Evolutionary conservation across 2,113 vertebrate species (phyloP), one percentile per base, ranked within the genome.

Genomic region (Pseudolaguvia tuberculata): DNA sequence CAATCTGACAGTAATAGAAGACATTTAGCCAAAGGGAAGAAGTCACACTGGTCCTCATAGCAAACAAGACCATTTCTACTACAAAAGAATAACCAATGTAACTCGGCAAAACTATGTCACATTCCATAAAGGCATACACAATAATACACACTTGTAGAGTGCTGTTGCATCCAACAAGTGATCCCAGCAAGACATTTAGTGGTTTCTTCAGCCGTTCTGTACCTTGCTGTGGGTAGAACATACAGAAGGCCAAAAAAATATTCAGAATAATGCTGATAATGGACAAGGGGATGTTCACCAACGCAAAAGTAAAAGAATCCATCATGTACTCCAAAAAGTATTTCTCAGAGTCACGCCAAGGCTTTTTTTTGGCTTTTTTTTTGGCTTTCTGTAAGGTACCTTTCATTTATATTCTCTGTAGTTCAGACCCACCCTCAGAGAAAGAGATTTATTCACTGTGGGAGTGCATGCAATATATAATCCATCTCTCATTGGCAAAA

Each of bases 1-100:
- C 85, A 25, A 86, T 84, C 31, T 83, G 76, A 39, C 63, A 52
- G 78, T 62, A 84, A 62, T 77, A 85, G 74, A 73, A 85, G 15
- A 87, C 75, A 65, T 68, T 83, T 20, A 86, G 75, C 79, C 82
- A 86, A 53, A 71, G 77, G 2, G 62, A 78, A 4, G 55, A 42
- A 0, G 67, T 75, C 68, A 82, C 77, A 70, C 75, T 80, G 7
- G 23, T 74, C 17, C 62, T 29, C 25, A 78, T n/a, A 11, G 11
- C 27, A 62, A 12, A 81, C 1, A 31, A 0, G 9, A 80, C 3
- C 5, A 72, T 1, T 29, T 48, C 0, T 45, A 0, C 0, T 1
- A 31, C 2, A 27, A 25, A 5, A 47, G 0, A 11, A 10, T 17
- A 62, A 42, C 1, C 10, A 0, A 67, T 0, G 9, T 5, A 10